Evolutionary conservation across 2,797 vertebrate genomes (phyloP).

Genomic region (Phalloptychus januarius): DNA sequence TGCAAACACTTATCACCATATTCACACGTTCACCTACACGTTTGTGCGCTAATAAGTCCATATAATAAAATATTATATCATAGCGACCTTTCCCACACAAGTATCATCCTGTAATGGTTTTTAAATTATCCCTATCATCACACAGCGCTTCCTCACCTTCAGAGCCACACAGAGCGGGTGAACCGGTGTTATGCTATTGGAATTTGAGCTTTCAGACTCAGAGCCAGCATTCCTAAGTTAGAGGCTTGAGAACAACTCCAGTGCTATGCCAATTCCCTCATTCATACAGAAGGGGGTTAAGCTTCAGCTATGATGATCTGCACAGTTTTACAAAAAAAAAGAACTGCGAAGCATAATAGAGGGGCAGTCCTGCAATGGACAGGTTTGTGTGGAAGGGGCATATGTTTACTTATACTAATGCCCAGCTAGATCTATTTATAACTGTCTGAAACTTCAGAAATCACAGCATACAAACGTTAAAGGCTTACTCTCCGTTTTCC

Average conservation of each 20-base stretch:
- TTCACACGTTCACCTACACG: constrained; percentile 11
- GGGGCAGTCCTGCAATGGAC: background rate
- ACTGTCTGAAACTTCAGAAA: constrained; percentile 2
- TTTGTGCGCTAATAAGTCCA: background rate
- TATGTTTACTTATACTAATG: constrained; percentile 37
- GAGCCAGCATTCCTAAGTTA: background rate
- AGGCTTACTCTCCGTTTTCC: constrained; percentile 40
- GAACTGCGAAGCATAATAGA: background rate
- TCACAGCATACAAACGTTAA: background rate
- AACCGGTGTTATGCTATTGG: background rate
- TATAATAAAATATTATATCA: background rate
- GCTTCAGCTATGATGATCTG: background rate
- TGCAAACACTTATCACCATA: constrained; percentile 31
- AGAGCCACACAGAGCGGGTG: background rate
- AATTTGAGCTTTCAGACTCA: constrained; percentile 1
- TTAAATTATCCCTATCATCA: background rate
- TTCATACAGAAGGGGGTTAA: background rate
- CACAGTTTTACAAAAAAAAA: background rate
- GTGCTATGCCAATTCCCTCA: background rate
- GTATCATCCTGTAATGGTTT: constrained; percentile 1
- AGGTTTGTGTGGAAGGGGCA: background rate
- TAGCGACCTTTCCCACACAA: background rate
- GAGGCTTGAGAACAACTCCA: background rate
- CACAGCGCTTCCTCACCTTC: background rate
- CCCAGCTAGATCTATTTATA: constrained; percentile 51